A percentile compares a stretch with the other conserved stretches of the same genome.
phyloP scores from a whole-genome alignment of 2,888 invertebrate species.

The Pollenia labialis region DNA sequence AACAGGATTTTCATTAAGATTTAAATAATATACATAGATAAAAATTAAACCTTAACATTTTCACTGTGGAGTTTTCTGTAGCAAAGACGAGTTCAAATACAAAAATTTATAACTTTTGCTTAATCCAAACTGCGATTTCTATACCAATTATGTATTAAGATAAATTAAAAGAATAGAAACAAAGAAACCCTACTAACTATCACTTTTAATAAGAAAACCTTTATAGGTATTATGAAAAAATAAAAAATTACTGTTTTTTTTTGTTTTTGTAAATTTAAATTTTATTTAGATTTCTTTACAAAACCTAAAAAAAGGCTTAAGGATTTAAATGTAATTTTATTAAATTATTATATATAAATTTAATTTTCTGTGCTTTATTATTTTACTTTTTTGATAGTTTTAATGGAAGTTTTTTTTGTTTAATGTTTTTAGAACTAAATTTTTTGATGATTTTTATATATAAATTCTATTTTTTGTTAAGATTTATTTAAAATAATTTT shows the following conservation, averaged over 20 bases:
- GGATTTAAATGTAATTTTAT: constrained; percentile 67
- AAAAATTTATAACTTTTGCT: too few relatives aligned
- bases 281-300: constrained; percentile 73
- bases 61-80: too few relatives aligned
- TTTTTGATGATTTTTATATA: constrained; percentile 58
- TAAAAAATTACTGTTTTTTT: constrained; percentile 25
- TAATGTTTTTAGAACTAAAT: constrained; percentile 58
- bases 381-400: constrained; percentile 52
- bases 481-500: constrained; percentile 67
- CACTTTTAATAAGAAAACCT: background rate
- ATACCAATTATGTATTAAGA: too few relatives aligned
- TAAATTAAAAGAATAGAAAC: too few relatives aligned
- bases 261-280: constrained; percentile 49
- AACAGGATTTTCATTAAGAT: too few relatives aligned
- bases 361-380: constrained; percentile 65
- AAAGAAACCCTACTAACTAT: background rate
- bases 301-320: constrained; percentile 73
- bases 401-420: constrained; percentile 56
- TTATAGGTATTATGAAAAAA: background rate
- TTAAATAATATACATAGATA: too few relatives aligned
- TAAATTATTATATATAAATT: constrained; percentile 61
- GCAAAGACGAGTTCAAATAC: too few relatives aligned
- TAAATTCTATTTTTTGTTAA: constrained; percentile 61
- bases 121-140: too few relatives aligned
- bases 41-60: too few relatives aligned